phyloP scores from a whole-genome alignment of 2,888 invertebrate species.

The Sarcophaga rosellei region DNA sequence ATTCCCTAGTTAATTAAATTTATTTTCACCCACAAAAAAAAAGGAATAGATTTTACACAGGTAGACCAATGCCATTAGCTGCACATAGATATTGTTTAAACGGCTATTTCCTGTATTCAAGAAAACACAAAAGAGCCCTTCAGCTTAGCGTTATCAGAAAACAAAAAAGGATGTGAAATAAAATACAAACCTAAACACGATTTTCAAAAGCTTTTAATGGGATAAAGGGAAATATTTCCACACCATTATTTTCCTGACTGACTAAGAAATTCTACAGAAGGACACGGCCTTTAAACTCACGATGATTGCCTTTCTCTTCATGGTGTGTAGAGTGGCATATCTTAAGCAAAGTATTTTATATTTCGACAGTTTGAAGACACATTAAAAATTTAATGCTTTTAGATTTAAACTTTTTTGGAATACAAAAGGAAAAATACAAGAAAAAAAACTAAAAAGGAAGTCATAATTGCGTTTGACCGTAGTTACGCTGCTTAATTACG shows the following conservation, averaged over 20 bases:
- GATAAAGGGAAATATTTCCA: background rate
- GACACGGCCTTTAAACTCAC: background rate
- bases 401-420: background rate
- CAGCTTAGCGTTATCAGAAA: background rate
- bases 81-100: too few relatives aligned
- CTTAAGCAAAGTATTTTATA: background rate
- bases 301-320: background rate
- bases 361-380: conserved; percentile 8
- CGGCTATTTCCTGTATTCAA: background rate
- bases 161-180: background rate
- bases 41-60: too few relatives aligned
- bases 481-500: conserved; percentile 19
- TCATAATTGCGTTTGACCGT: conserved; percentile 7
- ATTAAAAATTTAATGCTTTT: conserved; percentile 24
- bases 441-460: background rate
- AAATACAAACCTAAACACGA: background rate
- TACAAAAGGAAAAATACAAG: too few relatives aligned
- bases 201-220: background rate
- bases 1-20: too few relatives aligned
- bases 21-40: too few relatives aligned
- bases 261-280: background rate
- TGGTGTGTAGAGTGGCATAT: background rate
- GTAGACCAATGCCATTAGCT: too few relatives aligned
- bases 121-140: background rate
- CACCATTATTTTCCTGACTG: too few relatives aligned